phyloP scores from a whole-genome alignment of 1,140 invertebrate genomes.

The Diabrotica undecimpunctata region DNA sequence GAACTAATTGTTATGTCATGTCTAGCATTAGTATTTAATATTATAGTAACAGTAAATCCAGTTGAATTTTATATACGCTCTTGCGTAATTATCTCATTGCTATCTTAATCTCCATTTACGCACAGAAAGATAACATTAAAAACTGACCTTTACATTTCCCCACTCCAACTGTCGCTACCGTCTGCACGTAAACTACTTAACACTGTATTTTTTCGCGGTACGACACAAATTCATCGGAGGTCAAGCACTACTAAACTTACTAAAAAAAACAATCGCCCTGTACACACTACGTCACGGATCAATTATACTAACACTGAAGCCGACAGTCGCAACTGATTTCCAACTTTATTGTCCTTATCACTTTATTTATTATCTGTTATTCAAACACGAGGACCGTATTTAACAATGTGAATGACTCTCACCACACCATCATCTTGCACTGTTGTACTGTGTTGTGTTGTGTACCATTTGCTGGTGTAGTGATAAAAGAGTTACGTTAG shows the following conservation, averaged over 20 bases:
- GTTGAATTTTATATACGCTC: too few relatives aligned
- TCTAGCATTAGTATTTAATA: too few relatives aligned
- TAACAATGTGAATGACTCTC: not conserved
- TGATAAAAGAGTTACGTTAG: not conserved
- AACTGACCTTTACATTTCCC: constrained; percentile 2
- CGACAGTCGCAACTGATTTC: not conserved
- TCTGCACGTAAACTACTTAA: not conserved
- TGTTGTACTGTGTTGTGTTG: not conserved
- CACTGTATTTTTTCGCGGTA: not conserved
- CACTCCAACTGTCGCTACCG: not conserved
- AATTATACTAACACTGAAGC: not conserved
- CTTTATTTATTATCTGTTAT: not conserved
- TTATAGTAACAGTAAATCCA: too few relatives aligned
- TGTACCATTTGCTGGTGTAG: not conserved
- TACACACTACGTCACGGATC: not conserved
- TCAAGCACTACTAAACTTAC: not conserved
- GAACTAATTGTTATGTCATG: too few relatives aligned
- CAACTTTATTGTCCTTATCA: not conserved
- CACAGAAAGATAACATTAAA: not conserved
- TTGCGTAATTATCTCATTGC: not conserved
- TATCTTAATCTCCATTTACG: not conserved
- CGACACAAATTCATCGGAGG: not conserved
- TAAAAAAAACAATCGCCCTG: not conserved
- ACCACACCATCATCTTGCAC: not conserved
- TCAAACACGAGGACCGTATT: not conserved